Evolutionary conservation across 2,888 invertebrate species (phyloP).

Genomic region (Chymomyza caudatula): DNA sequence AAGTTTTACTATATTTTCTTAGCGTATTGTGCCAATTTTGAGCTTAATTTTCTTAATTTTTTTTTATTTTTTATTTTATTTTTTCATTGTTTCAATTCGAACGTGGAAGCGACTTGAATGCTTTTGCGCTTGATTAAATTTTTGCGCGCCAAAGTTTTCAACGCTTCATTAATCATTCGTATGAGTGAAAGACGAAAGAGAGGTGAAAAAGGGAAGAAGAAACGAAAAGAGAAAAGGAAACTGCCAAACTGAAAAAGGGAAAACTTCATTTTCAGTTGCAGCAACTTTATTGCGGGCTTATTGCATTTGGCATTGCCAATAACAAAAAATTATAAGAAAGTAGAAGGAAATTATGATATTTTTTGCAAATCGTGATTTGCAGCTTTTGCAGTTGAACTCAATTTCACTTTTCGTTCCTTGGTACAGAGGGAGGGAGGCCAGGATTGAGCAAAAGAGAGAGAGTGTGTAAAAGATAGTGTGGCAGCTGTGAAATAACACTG

Average conservation of each 20-base stretch:
- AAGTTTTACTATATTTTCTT: not conserved
- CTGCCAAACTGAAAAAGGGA: conserved; percentile 15
- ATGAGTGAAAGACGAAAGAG: conserved; percentile 36
- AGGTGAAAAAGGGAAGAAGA: not conserved
- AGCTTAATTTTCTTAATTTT: conserved; percentile 68
- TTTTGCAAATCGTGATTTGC: conserved; percentile 32
- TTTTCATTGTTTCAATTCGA: conserved; percentile 44
- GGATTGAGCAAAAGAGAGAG: not conserved
- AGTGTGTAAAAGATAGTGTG: not conserved
- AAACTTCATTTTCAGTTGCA: conserved; percentile 20
- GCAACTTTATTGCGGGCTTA: conserved; percentile 27
- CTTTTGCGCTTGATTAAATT: conserved; percentile 69
- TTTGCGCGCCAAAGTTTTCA: conserved; percentile 51
- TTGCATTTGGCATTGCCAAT: conserved; percentile 64
- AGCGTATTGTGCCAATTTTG: conserved; percentile 61
- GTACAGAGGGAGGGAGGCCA: not conserved
- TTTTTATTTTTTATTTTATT: conserved; percentile 15
- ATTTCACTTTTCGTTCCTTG: conserved; percentile 6
- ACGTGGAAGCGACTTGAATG: conserved; percentile 13
- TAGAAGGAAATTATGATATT: conserved; percentile 38
- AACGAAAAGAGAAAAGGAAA: not conserved
- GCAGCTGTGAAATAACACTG: conserved; percentile 18
- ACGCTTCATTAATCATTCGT: conserved; percentile 66
- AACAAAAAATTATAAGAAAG: conserved; percentile 40
- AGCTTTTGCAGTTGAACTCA: conserved; percentile 23